Conservation (phyloP, 2,113 vertebrate genomes). For the Anseranas semipalmata region DNA sequence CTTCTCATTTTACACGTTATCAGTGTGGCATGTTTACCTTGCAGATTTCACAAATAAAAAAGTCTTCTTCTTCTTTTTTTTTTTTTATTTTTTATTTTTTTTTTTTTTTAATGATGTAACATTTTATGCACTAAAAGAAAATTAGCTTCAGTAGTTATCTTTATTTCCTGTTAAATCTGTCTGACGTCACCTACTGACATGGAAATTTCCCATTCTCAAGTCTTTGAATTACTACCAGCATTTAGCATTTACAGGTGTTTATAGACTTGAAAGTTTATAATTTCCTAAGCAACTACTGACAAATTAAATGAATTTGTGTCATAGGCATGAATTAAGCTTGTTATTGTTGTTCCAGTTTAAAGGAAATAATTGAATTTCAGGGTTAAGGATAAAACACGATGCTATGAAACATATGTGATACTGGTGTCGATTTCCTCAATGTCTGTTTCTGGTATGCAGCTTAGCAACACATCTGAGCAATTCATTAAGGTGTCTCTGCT, state of each 20-base stretch:
- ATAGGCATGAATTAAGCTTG: slow-evolving; percentile 43
- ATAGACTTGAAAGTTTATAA: slow-evolving; percentile 36
- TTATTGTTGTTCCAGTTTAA: slow-evolving; percentile 66
- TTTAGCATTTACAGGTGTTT: slow-evolving; percentile 46
- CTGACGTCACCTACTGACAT: background rate
- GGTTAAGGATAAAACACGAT: slow-evolving; percentile 64
- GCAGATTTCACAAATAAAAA: slow-evolving; percentile 30
- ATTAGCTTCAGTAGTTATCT: background rate
- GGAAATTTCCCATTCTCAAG: slow-evolving; percentile 25
- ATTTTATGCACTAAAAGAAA: slow-evolving; percentile 1
- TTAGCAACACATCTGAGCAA: slow-evolving; percentile 67
- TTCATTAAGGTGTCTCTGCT: slow-evolving; percentile 61
- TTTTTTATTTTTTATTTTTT: no score
- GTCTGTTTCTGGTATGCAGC: slow-evolving; percentile 52
- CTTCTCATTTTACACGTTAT: slow-evolving; percentile 45
- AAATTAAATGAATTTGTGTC: slow-evolving; percentile 59
- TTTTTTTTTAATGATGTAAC: background rate
- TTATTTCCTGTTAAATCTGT: slow-evolving; percentile 19
- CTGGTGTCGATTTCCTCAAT: slow-evolving; percentile 49
- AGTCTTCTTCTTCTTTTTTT: no score
- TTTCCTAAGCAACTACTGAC: slow-evolving; percentile 28
- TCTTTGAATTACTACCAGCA: slow-evolving; percentile 38
- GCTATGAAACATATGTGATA: slow-evolving; percentile 60
- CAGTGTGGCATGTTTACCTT: slow-evolving; percentile 37
- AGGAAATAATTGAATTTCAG: slow-evolving; percentile 69